Evolutionary conservation across 2,113 vertebrate species (phyloP).

Genomic region (Sinosuthora webbiana): DNA sequence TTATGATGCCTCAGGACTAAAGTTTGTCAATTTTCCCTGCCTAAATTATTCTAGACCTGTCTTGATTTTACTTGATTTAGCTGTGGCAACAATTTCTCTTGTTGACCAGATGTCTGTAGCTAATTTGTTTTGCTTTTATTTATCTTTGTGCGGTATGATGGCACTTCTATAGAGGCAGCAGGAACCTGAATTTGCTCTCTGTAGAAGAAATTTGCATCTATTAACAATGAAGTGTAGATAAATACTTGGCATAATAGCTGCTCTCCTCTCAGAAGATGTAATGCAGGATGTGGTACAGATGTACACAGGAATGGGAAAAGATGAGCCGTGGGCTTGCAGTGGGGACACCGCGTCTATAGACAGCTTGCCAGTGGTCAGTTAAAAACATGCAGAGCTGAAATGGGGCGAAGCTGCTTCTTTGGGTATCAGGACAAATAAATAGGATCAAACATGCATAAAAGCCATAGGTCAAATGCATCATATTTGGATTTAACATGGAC

Average conservation of each 20-base stretch:
- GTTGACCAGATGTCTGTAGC: neutral
- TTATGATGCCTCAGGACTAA: neutral
- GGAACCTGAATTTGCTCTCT: neutral
- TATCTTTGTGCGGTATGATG: neutral
- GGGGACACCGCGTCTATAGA: neutral
- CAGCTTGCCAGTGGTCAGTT: neutral
- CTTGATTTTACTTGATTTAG: neutral
- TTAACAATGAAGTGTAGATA: neutral
- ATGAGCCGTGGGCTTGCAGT: rapidly evolving
- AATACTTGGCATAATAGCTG: neutral
- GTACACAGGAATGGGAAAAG: neutral
- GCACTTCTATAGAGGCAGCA: neutral
- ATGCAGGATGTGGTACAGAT: neutral
- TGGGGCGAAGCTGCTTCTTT: neutral
- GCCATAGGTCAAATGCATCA: neutral
- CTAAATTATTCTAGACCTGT: neutral
- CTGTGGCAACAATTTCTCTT: neutral
- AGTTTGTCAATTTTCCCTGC: neutral
- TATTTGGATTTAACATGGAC: neutral
- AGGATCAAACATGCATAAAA: neutral
- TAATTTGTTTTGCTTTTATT: neutral
- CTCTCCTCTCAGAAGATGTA: neutral
- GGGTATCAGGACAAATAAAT: neutral
- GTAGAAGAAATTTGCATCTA: neutral
- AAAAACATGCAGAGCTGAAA: neutral